A percentile compares a stretch with the other conserved stretches of the same genome.
phyloP scores from a whole-genome alignment of 35 echinoderm and acorn worm species.

The Apostichopus californicus region DNA sequence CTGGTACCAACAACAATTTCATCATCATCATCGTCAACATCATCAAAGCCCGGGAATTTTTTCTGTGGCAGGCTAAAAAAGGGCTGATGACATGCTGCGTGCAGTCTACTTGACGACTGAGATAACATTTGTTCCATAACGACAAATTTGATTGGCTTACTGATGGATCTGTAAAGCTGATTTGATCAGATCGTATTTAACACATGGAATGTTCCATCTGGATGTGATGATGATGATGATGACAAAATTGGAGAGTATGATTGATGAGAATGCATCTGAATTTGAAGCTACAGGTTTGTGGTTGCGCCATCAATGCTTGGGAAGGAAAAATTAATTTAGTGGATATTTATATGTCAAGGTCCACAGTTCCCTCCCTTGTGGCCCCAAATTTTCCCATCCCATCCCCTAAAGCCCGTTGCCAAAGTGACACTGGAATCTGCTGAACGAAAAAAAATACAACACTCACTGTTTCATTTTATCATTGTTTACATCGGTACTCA shows the following conservation, averaged over 20 bases:
- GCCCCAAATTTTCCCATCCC: no score
- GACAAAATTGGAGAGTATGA: background rate
- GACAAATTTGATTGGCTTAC: background rate
- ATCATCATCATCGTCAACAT: background rate
- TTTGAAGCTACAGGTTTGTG: background rate
- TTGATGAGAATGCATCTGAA: background rate
- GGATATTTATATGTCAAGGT: no score
- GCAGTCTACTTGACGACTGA: background rate
- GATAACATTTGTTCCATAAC: background rate
- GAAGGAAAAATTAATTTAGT: no score
- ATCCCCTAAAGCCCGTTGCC: no score
- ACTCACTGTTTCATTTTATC: no score
- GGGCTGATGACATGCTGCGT: background rate
- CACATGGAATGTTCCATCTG: slow-evolving; percentile 13
- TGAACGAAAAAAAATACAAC: no score
- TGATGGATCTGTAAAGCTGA: background rate
- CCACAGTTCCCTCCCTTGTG: no score
- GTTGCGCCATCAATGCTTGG: no score
- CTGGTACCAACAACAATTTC: background rate
- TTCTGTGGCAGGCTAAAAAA: background rate
- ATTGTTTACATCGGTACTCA: no score
- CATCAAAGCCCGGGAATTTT: background rate
- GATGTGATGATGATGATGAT: background rate
- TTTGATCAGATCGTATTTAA: slow-evolving; percentile 13
- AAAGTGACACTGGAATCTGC: no score